Base-by-base conservation (phyloP, 1,140 invertebrate species). In the Neotoxoptera formosana region DNA sequence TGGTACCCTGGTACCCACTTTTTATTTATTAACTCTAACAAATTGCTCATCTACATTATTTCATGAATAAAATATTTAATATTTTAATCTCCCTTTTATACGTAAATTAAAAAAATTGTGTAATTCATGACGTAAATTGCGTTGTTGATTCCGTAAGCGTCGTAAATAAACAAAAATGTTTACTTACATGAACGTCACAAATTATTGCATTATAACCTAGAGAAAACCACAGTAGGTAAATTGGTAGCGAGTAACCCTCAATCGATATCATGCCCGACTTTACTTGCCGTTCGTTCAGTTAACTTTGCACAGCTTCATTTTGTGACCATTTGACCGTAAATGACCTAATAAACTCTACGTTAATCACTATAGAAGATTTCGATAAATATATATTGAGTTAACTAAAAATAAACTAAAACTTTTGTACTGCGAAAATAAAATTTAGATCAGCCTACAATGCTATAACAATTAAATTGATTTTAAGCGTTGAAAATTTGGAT, bases 241-340 rank as follows among this genome's bases (percentile, higher is more conserved):
- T 23, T 21, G 60, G 60, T 67, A 67, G 30, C 4, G 11, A n/a
- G 47, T 88, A 88, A 88, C 45, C 30, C 48, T 51, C 6, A 88
- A 88, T 88, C 86, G 86, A 88, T 88, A 88, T 34, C 86, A 36
- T 88, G 86, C 86, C 86, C 47, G 86, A 88, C 47, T 23, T 34
- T 88, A 25, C 45, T 86, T 7, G 17, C 14, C 14, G 14, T 48
- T 34, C 25, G 25, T 48, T 34, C 86, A 23, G 86, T 48, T 11
- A 1, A 47, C 20, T 34, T 17, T 7, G 47, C 86, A 47, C 86
- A 88, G 86, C 86, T 88, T 88, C 86, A 51, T 51, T 88, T 51
- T n/a, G 45, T 51, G 45, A 20, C 30, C 86, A 88, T 88, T 88
- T 51, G 47, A 87, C 41, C 86, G 25, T 87, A n/a, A 48, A 25